Evolutionary conservation across 2,797 vertebrate genomes (phyloP).

Genomic region (Microcaecilia unicolor): DNA sequence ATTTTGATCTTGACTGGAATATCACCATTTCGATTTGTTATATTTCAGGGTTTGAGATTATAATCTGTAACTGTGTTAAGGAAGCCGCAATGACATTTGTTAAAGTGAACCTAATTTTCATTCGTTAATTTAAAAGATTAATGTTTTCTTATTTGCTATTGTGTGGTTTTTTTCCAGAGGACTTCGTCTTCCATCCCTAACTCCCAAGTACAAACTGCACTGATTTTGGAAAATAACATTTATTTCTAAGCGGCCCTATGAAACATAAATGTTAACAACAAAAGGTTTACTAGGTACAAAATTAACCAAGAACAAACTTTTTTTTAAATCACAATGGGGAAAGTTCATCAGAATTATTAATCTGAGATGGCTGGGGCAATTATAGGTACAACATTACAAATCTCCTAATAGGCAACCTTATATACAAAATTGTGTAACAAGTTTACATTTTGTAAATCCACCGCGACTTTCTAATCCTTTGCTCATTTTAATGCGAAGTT

Average conservation of each 20-base stretch:
- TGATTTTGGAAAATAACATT: constrained; percentile 88
- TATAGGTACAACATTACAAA: constrained; percentile 65
- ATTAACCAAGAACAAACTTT: constrained; percentile 6
- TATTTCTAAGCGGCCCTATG: constrained; percentile 90
- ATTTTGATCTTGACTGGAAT: too few relatives aligned
- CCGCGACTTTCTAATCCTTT: constrained; percentile 30
- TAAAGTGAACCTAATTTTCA: too few relatives aligned
- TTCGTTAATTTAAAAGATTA: too few relatives aligned
- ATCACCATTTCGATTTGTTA: too few relatives aligned
- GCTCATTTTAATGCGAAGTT: constrained; percentile 54
- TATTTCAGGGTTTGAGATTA: too few relatives aligned
- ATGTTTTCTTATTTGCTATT: constrained; percentile 18
- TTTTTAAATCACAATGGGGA: constrained; percentile 2
- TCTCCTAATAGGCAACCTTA: constrained; percentile 61
- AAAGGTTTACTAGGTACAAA: constrained; percentile 7
- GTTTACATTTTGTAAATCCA: constrained; percentile 47
- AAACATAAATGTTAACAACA: constrained; percentile 62
- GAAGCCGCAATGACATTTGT: too few relatives aligned
- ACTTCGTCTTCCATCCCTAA: neutral
- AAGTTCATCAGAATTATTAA: neutral
- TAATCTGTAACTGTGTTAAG: too few relatives aligned
- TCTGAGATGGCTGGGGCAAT: neutral
- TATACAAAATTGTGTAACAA: too few relatives aligned
- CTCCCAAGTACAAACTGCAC: neutral
- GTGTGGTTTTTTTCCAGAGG: neutral